A percentile compares a stretch with the other conserved stretches of the same genome.
Conservation (phyloP, 2,113 vertebrate genomes). For the Mus musculus region GRCm39 chr3:138193001-138193500, state of each 20-base stretch:
- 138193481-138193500: conserved; percentile 36
- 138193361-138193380: neutral
- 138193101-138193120: neutral
- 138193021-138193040: neutral
- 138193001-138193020: neutral
- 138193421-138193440: conserved; percentile 4
- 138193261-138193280: neutral
- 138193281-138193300: neutral
- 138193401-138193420: neutral
- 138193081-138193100: neutral
- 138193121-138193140: neutral
- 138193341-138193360: neutral
- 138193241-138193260: neutral
- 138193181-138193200: neutral
- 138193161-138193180: neutral
- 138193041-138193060: neutral
- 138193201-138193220: neutral
- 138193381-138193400: neutral
- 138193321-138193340: neutral
- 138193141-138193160: neutral
- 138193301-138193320: neutral
- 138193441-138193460: neutral
- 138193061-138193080: neutral
- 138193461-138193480: neutral
- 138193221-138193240: neutral